phyloP scores from a whole-genome alignment of 92 coral and sea anemone species.

The Micromussa lordhowensis region DNA sequence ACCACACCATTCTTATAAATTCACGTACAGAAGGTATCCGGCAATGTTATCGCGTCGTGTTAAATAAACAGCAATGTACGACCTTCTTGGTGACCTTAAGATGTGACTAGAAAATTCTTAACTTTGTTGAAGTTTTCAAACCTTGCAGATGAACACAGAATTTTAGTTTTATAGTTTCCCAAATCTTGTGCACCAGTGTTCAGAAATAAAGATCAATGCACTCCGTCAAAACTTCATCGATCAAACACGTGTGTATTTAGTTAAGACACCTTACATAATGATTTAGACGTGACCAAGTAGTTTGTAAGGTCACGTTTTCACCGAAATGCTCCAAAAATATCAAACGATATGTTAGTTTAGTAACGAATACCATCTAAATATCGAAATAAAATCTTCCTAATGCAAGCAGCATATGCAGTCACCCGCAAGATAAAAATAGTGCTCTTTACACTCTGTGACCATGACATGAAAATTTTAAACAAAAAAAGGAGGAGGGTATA shows the following conservation, averaged over 20 bases:
- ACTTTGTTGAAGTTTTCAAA: neutral
- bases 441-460: neutral
- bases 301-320: neutral
- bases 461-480: neutral
- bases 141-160: neutral
- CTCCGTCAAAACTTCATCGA: neutral
- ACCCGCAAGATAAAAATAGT: neutral
- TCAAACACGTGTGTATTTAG: neutral
- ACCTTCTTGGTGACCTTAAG: neutral
- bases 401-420: neutral
- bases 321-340: neutral
- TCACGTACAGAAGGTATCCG: neutral
- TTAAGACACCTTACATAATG: neutral
- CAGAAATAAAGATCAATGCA: neutral
- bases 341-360: neutral
- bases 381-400: neutral
- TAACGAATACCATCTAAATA: neutral
- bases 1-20: neutral
- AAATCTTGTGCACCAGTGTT: neutral
- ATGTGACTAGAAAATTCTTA: constrained; percentile 17
- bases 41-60: constrained; percentile 10
- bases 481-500: neutral
- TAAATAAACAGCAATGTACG: constrained; percentile 9
- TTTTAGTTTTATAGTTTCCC: neutral
- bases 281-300: constrained; percentile 3